Base-by-base conservation (phyloP, 2,797 vertebrate species). In the Gallinago solitaria region DNA sequence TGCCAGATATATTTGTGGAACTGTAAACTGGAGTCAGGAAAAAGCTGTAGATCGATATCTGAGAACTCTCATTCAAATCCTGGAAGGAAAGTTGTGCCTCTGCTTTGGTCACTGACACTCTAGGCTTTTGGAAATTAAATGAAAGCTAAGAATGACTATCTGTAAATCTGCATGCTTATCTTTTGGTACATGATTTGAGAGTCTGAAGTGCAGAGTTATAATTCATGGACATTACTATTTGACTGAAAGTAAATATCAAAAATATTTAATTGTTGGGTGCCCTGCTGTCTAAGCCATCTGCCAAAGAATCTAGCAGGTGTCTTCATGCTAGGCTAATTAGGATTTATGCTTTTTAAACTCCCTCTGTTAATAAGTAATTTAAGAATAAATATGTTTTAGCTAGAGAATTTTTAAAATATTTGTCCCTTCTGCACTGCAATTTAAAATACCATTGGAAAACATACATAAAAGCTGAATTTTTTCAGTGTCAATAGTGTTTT, bases 241-340 rank as follows among this genome's bases (percentile, higher is more conserved):
- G 48, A 47, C 54, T 33, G 48, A 63, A 81, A 82, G 4, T 68
- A 88, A 82, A 90, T 84, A 73, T 13, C 23, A 33, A 47, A 89
- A 53, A 69, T 23, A 35, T 50, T 32, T 84, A 83, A 61, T 37
- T 27, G 9, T 50, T 47, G 41, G 50, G 90, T 90, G 47, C n/a
- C 70, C n/a, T 76, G 47, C 83, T 90, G 89, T 61, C 63, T 73
- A 83, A 92, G 16, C 59, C 87, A 91, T 94, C 57, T 97, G 76
- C 51, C 24, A 32, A 20, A 79, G 33, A 70, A 63, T 63, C 35
- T 30, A 60, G 16, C 37, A 87, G 39, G 73, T 94, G 79, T 23
- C 56, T 89, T 53, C 74, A 37, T 93, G 86, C 57, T 86, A 16
- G 30, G 12, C 56, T 95, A 93, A 94, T 86, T 50, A 93, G 73